Base-by-base conservation (phyloP, 2,113 vertebrate species). In the Gallinago paraguaiae region DNA sequence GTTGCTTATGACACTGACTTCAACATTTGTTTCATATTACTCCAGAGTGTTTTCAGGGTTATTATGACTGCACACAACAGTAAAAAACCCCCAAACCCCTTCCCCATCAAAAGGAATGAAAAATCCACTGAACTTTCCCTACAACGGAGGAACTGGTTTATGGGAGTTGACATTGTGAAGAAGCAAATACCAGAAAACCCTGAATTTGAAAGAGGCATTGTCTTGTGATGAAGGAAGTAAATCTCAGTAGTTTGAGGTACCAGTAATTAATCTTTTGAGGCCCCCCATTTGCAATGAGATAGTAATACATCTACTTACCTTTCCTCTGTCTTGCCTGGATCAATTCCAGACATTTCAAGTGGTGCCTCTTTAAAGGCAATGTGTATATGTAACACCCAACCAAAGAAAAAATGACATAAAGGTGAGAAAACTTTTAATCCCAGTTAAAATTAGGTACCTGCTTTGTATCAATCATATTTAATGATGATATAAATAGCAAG, bases 381-480 rank as follows among this genome's bases (percentile, higher is more conserved):
- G 6, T 56, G 28, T 17, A 11, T 28, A 7, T 41, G 50, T 78
- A 74, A 63, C 15, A 9, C 14, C 24, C 24, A 82, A 37, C 4
- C 6, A 15, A 82, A 87, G 25, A 10, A 9, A 85, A 84, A 84
- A 87, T 27, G 31, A 64, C 8, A 71, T 63, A 87, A 90, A 67
- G 2, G 56, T 56, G 43, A 68, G 31, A 87, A 76, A 90, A 82
- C 8, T 50, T 82, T 64, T 57, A 72, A 82, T 57, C 19, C 7
- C 10, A 61, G 28, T 80, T 31, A 63, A 85, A 95, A 80, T 12
- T 75, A 17, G 27, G 6, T 61, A 33, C 33, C 41, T 82, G 6
- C 13, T 77, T 83, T 65, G 5, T 89, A 76, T 86, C 53, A 76
- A 13, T 72, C 59, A 72, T 82, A 69, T 85, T 61, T 93, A 85